Evolutionary conservation across 2,888 invertebrate genomes (phyloP), one percentile per base, ranked within the genome.

Genomic region (Drosophila prolongata): DNA sequence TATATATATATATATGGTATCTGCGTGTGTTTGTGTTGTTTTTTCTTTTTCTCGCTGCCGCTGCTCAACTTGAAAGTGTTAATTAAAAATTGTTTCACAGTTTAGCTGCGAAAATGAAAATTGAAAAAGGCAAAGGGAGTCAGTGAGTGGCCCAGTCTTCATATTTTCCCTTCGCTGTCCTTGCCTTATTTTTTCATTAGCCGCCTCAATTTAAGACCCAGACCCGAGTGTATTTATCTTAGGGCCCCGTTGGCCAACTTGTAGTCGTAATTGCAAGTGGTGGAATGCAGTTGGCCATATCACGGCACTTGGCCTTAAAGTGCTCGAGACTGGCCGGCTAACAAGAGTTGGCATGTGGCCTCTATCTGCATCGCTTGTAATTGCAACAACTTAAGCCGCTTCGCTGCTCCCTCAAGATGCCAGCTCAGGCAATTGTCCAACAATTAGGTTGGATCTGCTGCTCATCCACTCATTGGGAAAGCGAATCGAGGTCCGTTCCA

Each of bases 81-180:
- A 89, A 89, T 89, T 89, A 89, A 90, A 89, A 89, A 90, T 88
- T 89, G 89, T 90, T 89, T 90, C 89, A 83, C 90, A 89, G 90
- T 90, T 89, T 90, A 89, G 86, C 86, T 90, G 90, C 83, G 89
- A 90, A 89, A 89, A 90, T 90, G 89, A 89, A 86, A 90, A 89
- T 90, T 90, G 89, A 89, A 89, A 90, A 84, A 84, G 89, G 88
- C 62, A 58, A 58, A 67, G 69, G 65, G 49, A 53, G 65, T 49
- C 72, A 49, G 68, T 49, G 50, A 69, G 46, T 52, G 53, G 19
- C 67, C 38, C 68, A 68, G 53, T 49, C 75, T 50, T 54, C 50
- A 59, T 57, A 47, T 71, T 49, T 65, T 62, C 44, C 55, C 66
- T 54, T 62, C 62, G 24, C 24, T 64, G 27, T 60, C 60, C 56